A percentile compares a stretch with the other conserved stretches of the same genome.
Evolutionary conservation across 2,888 invertebrate genomes (phyloP).

Genomic region (Dasysyrphus albostriatus): DNA sequence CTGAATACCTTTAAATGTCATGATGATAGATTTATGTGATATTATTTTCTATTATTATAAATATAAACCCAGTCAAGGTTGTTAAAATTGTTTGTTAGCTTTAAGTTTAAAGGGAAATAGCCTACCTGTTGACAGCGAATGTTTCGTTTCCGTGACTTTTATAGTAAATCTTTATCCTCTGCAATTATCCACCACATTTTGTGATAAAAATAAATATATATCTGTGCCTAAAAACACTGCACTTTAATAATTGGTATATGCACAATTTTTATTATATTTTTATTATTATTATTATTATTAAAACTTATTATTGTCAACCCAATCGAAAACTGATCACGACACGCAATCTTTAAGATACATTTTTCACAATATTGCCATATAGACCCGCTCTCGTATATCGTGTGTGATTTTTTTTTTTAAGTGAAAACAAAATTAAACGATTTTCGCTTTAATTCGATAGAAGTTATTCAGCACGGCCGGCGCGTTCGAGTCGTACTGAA

Average conservation of each 20-base stretch:
- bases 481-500: conserved; percentile 61
- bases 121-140: conserved; percentile 46
- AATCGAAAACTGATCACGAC: conserved; percentile 7
- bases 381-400: neutral
- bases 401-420: neutral
- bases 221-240: conserved; percentile 7
- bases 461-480: conserved; percentile 41
- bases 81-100: neutral
- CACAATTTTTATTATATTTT: neutral
- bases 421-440: neutral
- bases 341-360: conserved; percentile 32
- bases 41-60: neutral
- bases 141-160: conserved; percentile 37
- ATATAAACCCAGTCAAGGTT: conserved; percentile 9
- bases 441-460: conserved; percentile 11
- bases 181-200: conserved; percentile 45
- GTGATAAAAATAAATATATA: neutral
- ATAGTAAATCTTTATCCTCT: conserved; percentile 17
- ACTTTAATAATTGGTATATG: neutral
- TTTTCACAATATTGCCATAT: neutral
- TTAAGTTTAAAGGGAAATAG: neutral
- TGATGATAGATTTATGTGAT: conserved; percentile 2
- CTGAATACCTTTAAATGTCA: neutral
- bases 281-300: neutral
- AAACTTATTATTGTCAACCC: conserved; percentile 20